Conservation (phyloP, 1,140 invertebrate genomes). For the Cataglyphis hispanica region DNA sequence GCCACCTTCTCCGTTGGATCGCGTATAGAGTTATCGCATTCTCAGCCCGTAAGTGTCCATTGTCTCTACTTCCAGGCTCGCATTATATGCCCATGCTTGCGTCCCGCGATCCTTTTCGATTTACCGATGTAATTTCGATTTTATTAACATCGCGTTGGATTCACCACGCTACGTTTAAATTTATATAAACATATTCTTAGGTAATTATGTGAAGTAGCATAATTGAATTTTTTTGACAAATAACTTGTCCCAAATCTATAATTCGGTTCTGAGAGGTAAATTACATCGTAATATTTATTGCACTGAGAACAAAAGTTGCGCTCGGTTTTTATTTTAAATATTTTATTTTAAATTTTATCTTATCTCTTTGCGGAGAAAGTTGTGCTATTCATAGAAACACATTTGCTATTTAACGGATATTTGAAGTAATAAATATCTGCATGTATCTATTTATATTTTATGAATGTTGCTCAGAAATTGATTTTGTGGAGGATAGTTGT, state of each 20-base stretch:
- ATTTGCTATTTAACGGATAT: not conserved
- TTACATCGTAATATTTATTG: not conserved
- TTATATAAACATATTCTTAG: not conserved
- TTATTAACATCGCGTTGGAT: conserved; percentile 66
- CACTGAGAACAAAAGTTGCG: not conserved
- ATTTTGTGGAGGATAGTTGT: conserved; percentile 8
- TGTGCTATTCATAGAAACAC: not conserved
- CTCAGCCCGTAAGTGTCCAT: conserved; percentile 79
- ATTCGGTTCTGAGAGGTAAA: not conserved
- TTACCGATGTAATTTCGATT: conserved; percentile 73
- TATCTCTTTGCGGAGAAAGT: not conserved
- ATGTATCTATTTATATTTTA: not conserved
- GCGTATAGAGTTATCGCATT: conserved; percentile 82
- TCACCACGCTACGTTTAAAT: conserved; percentile 14
- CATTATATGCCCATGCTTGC: conserved; percentile 67
- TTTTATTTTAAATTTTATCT: not conserved
- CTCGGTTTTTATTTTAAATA: not conserved
- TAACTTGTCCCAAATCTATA: not conserved
- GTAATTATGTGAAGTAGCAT: conserved; percentile 2
- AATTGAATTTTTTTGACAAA: not conserved
- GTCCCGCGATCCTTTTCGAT: conserved; percentile 41
- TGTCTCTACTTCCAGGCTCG: conserved; percentile 77
- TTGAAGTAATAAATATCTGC: not conserved
- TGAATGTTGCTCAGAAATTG: conserved; percentile 24
- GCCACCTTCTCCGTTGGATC: conserved; percentile 60